Conservation (phyloP, 2,888 invertebrate species). For the Lathronympha strigana region DNA sequence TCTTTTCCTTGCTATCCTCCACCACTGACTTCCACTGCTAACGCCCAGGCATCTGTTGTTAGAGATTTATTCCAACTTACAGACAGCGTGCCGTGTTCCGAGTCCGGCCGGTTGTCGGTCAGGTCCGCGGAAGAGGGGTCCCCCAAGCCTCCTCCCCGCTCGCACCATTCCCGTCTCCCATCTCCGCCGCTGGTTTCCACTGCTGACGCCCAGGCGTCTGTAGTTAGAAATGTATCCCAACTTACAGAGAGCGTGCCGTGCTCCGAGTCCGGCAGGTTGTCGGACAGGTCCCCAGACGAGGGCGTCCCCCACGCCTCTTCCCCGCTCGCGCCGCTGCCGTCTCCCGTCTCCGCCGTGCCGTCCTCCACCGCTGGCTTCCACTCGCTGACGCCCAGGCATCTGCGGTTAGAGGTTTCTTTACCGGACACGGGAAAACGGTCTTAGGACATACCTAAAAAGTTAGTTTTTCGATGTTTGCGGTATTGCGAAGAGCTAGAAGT, state of each 20-base stretch:
- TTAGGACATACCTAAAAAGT: no score
- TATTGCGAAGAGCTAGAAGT: no score
- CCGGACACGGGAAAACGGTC: no score
- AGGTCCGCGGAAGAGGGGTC: no score
- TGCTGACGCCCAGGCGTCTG: no score
- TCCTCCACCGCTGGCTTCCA: constrained; percentile 87
- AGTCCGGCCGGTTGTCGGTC: constrained; percentile 89
- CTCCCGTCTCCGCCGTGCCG: constrained; percentile 84
- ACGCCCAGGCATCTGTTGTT: constrained; percentile 74
- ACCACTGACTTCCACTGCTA: constrained; percentile 82
- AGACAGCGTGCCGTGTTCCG: constrained; percentile 87
- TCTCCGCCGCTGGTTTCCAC: no score
- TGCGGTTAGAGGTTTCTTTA: constrained; percentile 43
- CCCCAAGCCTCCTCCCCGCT: constrained; percentile 84
- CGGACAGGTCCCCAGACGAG: constrained; percentile 92
- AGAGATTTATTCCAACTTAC: constrained; percentile 63
- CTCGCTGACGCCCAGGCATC: constrained; percentile 83
- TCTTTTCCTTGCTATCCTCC: constrained; percentile 86
- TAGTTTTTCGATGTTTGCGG: no score
- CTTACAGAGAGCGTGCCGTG: constrained; percentile 87
- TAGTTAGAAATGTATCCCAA: no score
- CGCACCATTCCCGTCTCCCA: not conserved
- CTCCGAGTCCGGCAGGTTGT: constrained; percentile 88
- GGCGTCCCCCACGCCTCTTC: constrained; percentile 96
- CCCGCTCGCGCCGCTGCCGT: constrained; percentile 93